Conservation (phyloP, 2,113 vertebrate species). For the Hippocampus barbouri region DNA sequence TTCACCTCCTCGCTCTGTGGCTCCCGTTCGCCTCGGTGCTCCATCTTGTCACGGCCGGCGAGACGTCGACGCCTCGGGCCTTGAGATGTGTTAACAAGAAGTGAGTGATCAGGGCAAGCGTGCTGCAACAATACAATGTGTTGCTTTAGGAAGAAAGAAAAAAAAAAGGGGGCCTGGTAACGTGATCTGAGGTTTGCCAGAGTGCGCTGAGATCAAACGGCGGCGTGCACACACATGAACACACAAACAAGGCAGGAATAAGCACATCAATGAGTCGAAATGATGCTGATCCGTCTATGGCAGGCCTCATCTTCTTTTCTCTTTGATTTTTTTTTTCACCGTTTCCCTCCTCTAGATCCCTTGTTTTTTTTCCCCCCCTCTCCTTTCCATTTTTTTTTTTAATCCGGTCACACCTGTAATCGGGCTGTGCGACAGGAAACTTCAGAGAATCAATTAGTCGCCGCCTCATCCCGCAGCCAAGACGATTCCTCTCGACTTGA, state of each 20-base stretch:
- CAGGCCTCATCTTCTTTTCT: slow-evolving; percentile 68
- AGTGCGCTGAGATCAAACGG: slow-evolving; percentile 62
- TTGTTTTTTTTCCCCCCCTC: slow-evolving; percentile 61
- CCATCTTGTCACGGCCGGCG: slow-evolving; percentile 67
- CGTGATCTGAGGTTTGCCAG: slow-evolving; percentile 66
- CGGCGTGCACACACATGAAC: slow-evolving; percentile 23
- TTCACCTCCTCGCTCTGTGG: slow-evolving; percentile 60
- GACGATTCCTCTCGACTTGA: slow-evolving; percentile 78
- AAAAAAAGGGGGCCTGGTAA: slow-evolving; percentile 20
- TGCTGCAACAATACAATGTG: slow-evolving; percentile 57
- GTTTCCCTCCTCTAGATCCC: slow-evolving; percentile 68
- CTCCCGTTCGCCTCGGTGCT: slow-evolving; percentile 63
- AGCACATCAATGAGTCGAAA: slow-evolving; percentile 50
- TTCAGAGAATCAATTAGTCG: slow-evolving; percentile 80
- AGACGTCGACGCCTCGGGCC: slow-evolving; percentile 68
- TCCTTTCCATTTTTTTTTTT: slow-evolving; percentile 67
- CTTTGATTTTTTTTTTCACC: slow-evolving; percentile 67
- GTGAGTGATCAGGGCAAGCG: slow-evolving; percentile 68
- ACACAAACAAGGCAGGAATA: slow-evolving; percentile 52
- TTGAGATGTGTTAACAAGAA: slow-evolving; percentile 69
- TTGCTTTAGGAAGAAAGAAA: slow-evolving; percentile 12
- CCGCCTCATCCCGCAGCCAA: slow-evolving; percentile 74
- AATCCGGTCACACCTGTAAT: slow-evolving; percentile 77
- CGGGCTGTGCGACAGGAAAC: slow-evolving; percentile 73
- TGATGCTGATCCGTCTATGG: slow-evolving; percentile 67